Evolutionary conservation across 2,888 invertebrate species (phyloP), one percentile per base, ranked within the genome.

Genomic region (Plebejus melissa): DNA sequence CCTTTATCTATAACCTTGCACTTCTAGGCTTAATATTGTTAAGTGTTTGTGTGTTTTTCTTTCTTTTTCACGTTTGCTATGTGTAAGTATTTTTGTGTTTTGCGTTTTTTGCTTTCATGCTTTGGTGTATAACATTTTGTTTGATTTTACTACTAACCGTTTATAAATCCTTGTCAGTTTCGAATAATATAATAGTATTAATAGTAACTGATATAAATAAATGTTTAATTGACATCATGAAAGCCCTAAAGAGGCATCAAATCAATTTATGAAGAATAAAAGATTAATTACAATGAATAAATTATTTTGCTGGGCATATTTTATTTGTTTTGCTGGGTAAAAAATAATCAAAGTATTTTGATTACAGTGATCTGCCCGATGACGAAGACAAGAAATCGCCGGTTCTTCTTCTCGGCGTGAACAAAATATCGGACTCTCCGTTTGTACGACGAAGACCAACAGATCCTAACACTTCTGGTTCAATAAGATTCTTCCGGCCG

Each of bases 281-380:
- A 28, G 22, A 50, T 22, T 58, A 58, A 58, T 13, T 11, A 28
- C 0, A 65, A 28, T 11, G 7, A 58, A 4, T 13, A 65, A 6
- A 13, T 65, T 32, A 28, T 65, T 32, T 72, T 72, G 72, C 72
- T 72, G 50, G 11, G 71, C 41, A 71, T 22, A 11, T 71, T 9
- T 46, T 41, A 11, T 28, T 16, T 54, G n/a, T 71, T 22, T 46
- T 46, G n/a, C 13, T 71, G 46, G 9, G 32, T 72, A 72, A 50
- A 32, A 72, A 50, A 32, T 22, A 5, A 54, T 36, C 0, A 13
- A 32, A 69, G 41, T 77, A 76, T 76, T 79, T 80, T 84, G 75
- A 80, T 92, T 91, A 74, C 94, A 95, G 95, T 84, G 95, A 95
- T 82, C 91, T 95, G 77, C 95, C 95, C 41, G 95, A 95, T 84